Base-by-base conservation (phyloP, 2,888 invertebrate species). In the Sepiola atlantica region DNA sequence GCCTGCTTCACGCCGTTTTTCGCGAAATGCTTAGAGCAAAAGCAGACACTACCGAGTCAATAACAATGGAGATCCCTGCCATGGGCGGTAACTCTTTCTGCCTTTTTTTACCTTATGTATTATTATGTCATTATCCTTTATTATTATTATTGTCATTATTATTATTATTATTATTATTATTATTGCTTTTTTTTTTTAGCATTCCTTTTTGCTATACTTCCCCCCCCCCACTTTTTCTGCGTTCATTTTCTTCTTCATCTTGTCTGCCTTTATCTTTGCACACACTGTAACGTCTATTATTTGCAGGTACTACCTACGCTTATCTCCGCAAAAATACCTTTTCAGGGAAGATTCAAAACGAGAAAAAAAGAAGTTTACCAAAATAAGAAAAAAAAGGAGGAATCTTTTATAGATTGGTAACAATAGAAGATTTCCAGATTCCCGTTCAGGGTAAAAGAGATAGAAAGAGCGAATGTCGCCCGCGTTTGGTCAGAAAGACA, bases 301-400 rank as follows among this genome's bases (percentile, higher is more conserved):
- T 77, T 77, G 16, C 77, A 77, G n/a, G 77, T 77, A 77, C 77
- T 77, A 77, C 77, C n/a, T 77, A 77, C 77, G n/a, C n/a, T 77
- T 77, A 77, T 77, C 77, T 77, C 14, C 32, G 77, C 45, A 77
- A 77, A 77, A 77, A 77, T 77, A 77, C n/a, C n/a, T n/a, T 77
- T 77, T 77, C 77, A 77, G 77, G 16, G 32, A 77, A 77, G n/a
- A 77, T 77, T n/a, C 12, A 28, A 28, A 28, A 61, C 24, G 28
- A 24, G 21, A n/a, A 77, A 32, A n/a, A 77, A 77, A 77, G n/a
- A 45, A 45, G 45, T 45, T 45, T 45, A 45, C n/a, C n/a, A n/a
- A n/a, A n/a, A n/a, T n/a, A 45, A 45, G 3, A 61, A 24, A 14
- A 32, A 12, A 10, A 77, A 3, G n/a, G 77, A 77, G n/a, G 16